Base-by-base conservation (phyloP, 2,888 invertebrate species). In the Spialia ferax region DNA sequence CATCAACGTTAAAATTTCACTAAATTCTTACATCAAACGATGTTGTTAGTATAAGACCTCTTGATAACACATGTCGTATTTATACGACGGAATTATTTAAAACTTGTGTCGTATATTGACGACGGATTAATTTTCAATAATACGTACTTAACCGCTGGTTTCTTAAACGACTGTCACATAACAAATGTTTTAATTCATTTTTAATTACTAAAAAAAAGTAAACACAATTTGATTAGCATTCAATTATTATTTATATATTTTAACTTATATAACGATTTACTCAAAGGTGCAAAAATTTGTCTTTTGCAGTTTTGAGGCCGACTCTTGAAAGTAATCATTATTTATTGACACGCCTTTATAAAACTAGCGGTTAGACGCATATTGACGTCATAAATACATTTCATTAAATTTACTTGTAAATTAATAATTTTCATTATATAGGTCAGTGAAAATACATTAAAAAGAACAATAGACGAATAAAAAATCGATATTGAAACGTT, bases 401-500 rank as follows among this genome's bases (percentile, higher is more conserved):
- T 8, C 15, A 10, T 50, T 6, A 26, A 26, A 6, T 26, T 26
- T 26, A 26, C 26, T 50, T 20, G 2, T 50, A 23, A 50, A 50
- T 2, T 52, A 23, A 52, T 23, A 29, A 26, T 11, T 32, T 48
- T 50, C n/a, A 61, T 10, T 52, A 52, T n/a, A n/a, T n/a, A n/a
- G 13, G 20, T 20, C 32, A 52, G 22, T 52, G 35, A 65, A 10
- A 59, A 38, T 52, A 48, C 18, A 38, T 8, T 38, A 52, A 50
- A 48, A 50, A 35, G 23, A 35, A 64, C 48, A 64, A 64, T 32
- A 64, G 7, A 13, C 50, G 22, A 35, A 29, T 61, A 20, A 50
- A 50, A 35, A 57, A 23, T 59, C 59, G 59, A 65, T 52, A 65
- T 59, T 65, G 65, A 42, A 59, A 52, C 22, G 50, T 65, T 65